A percentile compares a stretch with the other conserved stretches of the same genome.
Conservation (phyloP, 2,888 invertebrate genomes). For the Nycteola revayana region DNA sequence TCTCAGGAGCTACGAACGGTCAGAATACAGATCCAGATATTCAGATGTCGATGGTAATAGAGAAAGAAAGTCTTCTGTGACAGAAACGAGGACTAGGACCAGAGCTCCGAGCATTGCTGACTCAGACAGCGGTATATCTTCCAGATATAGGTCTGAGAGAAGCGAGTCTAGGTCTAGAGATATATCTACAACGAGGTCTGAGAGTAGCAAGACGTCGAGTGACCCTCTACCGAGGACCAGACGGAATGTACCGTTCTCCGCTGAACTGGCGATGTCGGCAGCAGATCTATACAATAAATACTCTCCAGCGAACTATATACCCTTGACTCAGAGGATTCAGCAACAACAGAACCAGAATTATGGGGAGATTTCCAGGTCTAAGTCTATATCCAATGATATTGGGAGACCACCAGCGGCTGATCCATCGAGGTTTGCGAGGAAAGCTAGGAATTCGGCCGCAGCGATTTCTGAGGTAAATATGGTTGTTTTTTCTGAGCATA, state of each 20-base stretch:
- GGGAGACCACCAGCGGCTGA: slow-evolving; percentile 72
- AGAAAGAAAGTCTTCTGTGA: slow-evolving; percentile 66
- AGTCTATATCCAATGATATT: slow-evolving; percentile 83
- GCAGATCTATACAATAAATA: slow-evolving; percentile 89
- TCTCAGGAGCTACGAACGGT: slow-evolving; percentile 46
- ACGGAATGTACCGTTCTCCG: slow-evolving; percentile 71
- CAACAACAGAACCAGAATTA: slow-evolving; percentile 53
- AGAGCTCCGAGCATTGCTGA: slow-evolving; percentile 73
- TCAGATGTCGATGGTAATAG: slow-evolving; percentile 67
- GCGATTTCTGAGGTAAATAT: slow-evolving; percentile 63
- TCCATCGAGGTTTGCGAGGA: slow-evolving; percentile 51
- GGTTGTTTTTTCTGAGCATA: too few species aligned
- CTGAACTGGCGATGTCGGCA: slow-evolving; percentile 80
- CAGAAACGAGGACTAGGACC: slow-evolving; percentile 55
- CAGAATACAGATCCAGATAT: slow-evolving; percentile 64
- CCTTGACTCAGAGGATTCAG: slow-evolving; percentile 73
- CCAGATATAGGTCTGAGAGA: slow-evolving; percentile 61
- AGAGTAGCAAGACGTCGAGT: slow-evolving; percentile 72
- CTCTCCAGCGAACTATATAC: slow-evolving; percentile 88
- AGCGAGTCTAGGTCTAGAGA: slow-evolving; percentile 80
- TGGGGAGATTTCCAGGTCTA: slow-evolving; percentile 74
- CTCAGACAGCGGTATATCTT: slow-evolving; percentile 70
- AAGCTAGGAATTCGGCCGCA: slow-evolving; percentile 60
- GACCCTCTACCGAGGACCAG: slow-evolving; percentile 60
- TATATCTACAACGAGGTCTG: slow-evolving; percentile 78